A percentile compares a stretch with the other conserved stretches of the same genome.
Conservation (phyloP, 2,888 invertebrate genomes). For the Temnothorax ravouxi region DNA sequence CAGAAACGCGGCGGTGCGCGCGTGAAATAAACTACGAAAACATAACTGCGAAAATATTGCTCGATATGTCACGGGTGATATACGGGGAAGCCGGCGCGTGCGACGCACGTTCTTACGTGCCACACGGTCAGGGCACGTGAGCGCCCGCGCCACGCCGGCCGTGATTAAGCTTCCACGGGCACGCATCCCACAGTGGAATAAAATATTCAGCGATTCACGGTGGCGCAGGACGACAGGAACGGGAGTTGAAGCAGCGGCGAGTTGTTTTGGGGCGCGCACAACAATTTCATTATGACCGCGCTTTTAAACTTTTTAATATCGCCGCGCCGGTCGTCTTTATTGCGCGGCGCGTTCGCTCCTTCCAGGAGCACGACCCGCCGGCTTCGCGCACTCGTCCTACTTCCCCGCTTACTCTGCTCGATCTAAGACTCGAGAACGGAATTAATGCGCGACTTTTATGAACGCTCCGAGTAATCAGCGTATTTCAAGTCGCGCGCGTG, state of each 20-base stretch:
- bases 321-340: constrained; percentile 69
- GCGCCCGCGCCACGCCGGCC: constrained; percentile 50
- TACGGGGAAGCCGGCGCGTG: constrained; percentile 36
- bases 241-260: neutral
- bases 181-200: constrained; percentile 75
- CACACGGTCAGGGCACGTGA: constrained; percentile 52
- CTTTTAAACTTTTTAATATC: constrained; percentile 74
- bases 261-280: constrained; percentile 51
- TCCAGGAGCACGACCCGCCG: constrained; percentile 24
- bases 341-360: constrained; percentile 63
- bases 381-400: constrained; percentile 49
- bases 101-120: constrained; percentile 49
- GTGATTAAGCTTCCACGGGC: constrained; percentile 79
- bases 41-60: constrained; percentile 55
- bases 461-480: constrained; percentile 66
- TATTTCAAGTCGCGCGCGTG: constrained; percentile 47
- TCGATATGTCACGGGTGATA: constrained; percentile 54
- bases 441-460: constrained; percentile 72
- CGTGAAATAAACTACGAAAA: constrained; percentile 20
- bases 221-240: neutral
- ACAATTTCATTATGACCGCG: constrained; percentile 75
- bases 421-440: constrained; percentile 66
- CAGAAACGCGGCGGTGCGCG: constrained; percentile 22
- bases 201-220: constrained; percentile 44
- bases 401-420: constrained; percentile 52